Percentiles rank a stretch among this genome's conserved stretches.
Evolutionary conservation across 2,888 invertebrate genomes (phyloP).

Genomic region (Gonocerus acuteangulatus): DNA sequence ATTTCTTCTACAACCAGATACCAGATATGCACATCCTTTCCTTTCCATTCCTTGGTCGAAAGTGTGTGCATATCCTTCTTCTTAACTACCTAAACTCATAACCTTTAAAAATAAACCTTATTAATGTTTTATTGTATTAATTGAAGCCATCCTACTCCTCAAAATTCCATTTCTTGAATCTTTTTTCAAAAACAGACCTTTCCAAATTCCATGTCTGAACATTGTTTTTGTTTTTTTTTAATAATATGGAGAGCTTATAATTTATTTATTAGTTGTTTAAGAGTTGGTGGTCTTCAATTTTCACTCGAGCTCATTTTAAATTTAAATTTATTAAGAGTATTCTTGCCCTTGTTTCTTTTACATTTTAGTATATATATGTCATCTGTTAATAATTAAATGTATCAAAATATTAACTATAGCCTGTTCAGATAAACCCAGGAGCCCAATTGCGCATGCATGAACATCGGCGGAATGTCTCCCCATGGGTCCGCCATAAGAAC

Average conservation of each 20-base stretch:
- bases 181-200: neutral
- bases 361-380: too few relatives aligned
- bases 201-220: too few relatives aligned
- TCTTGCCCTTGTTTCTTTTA: neutral
- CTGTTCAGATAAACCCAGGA: too few relatives aligned
- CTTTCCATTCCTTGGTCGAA: conserved; percentile 10
- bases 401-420: too few relatives aligned
- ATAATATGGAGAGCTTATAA: too few relatives aligned
- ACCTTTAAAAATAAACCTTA: neutral
- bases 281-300: conserved; percentile 19
- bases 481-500: too few relatives aligned
- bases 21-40: conserved; percentile 26
- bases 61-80: conserved; percentile 26
- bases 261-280: neutral
- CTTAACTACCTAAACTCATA: neutral
- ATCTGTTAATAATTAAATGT: too few relatives aligned
- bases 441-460: too few relatives aligned
- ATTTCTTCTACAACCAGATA: conserved; percentile 20
- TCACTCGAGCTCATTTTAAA: neutral
- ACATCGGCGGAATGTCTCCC: too few relatives aligned
- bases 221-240: too few relatives aligned
- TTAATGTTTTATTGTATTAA: neutral
- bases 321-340: neutral
- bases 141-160: conserved; percentile 16
- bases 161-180: neutral